Percentiles rank a stretch among this genome's conserved stretches.
Conservation (phyloP, 2,797 vertebrate genomes). For the Octomys mimax region DNA sequence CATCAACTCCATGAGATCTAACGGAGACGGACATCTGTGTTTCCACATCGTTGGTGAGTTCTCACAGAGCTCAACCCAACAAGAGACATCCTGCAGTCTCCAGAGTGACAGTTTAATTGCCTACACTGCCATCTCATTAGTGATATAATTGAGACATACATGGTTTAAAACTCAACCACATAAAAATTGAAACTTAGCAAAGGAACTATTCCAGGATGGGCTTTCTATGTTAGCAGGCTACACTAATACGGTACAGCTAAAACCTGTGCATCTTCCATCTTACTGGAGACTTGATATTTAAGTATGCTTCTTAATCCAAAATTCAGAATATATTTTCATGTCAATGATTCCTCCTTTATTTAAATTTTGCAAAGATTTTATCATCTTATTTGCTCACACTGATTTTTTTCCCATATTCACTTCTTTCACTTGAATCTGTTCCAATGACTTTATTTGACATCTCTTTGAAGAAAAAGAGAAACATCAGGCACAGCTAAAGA, state of each 20-base stretch:
- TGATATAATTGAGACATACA: not conserved
- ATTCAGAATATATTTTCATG: not conserved
- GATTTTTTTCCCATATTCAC: not conserved
- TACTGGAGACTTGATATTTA: not conserved
- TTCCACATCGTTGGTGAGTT: not conserved
- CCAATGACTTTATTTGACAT: not conserved
- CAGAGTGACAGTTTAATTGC: not conserved
- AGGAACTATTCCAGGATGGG: not conserved
- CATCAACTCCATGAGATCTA: not conserved
- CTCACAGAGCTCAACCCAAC: not conserved
- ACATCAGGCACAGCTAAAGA: not conserved
- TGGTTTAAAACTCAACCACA: slow-evolving; percentile 7
- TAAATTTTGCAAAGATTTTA: slow-evolving; percentile 34
- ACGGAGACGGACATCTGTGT: not conserved
- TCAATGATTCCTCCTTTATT: not conserved
- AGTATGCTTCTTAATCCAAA: not conserved
- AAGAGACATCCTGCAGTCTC: not conserved
- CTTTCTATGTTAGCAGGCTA: slow-evolving; percentile 45
- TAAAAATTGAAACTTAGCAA: slow-evolving; percentile 13
- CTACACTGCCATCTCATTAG: not conserved
- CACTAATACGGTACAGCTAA: not conserved
- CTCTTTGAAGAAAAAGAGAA: slow-evolving; percentile 35
- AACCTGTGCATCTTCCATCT: not conserved
- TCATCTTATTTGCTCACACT: slow-evolving; percentile 3
- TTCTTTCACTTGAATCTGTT: not conserved